These are phyloP conservation scores for Prosopocoilus inquinatus DNA, from an alignment of 2,888 invertebrate genomes.

Conservation along the genomic window DNA sequence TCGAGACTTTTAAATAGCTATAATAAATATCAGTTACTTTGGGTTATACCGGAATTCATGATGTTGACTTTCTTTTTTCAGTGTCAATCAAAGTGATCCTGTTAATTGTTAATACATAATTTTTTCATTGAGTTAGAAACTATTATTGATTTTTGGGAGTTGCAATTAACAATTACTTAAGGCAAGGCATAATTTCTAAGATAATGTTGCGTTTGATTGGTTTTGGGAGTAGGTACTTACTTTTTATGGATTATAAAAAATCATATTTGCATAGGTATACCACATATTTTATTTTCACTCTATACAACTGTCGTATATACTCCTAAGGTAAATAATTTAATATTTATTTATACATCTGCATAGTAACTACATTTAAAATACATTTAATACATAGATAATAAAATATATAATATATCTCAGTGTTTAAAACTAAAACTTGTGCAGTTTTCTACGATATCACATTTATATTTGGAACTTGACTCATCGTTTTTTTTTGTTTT, in stretches of 20 bases:
- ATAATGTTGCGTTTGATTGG: no score
- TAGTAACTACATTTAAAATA: conserved; percentile 25
- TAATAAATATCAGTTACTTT: no score
- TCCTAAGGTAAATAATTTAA: conserved; percentile 4
- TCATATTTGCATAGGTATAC: conserved; percentile 8
- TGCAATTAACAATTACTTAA: no score
- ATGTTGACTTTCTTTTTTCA: no score
- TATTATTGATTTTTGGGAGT: no score
- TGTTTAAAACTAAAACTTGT: conserved; percentile 41
- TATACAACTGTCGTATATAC: conserved; percentile 15
- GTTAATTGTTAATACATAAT: no score
- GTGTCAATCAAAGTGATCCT: no score
- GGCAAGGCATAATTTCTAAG: no score
- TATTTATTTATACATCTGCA: conserved; percentile 25
- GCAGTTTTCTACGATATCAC: conserved; percentile 48
- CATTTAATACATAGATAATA: conserved; percentile 27
- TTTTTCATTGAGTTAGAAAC: no score
- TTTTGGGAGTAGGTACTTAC: no score
- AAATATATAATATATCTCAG: conserved; percentile 26
- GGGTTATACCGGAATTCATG: no score
- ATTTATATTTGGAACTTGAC: conserved; percentile 36
- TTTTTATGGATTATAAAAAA: not conserved
- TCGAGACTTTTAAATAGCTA: no score
- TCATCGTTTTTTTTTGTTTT: conserved; percentile 15
- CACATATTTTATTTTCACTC: conserved; percentile 19